A percentile compares a stretch with the other conserved stretches of the same genome.
Evolutionary conservation across 2,797 vertebrate genomes (phyloP).

Genomic region (Distichodus sexfasciatus): DNA sequence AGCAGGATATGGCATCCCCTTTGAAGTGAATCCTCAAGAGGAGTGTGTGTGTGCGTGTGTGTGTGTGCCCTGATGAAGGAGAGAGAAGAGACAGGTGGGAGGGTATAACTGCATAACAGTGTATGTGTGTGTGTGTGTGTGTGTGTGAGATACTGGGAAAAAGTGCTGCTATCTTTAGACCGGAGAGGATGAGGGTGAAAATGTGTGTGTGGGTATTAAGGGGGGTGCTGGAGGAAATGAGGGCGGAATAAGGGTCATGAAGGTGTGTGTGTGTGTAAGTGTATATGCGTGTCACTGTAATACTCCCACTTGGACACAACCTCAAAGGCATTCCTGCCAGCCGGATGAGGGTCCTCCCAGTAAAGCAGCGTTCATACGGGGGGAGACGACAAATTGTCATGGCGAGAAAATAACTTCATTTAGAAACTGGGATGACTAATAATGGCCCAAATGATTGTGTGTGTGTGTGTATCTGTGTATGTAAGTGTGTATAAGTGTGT

Average conservation of each 20-base stretch:
- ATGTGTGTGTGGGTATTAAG: slow-evolving; percentile 3
- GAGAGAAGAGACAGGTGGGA: slow-evolving; percentile 40
- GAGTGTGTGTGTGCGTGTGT: slow-evolving; percentile 17
- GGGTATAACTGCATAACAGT: no score
- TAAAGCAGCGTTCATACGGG: slow-evolving; percentile 61
- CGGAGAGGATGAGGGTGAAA: slow-evolving; percentile 17
- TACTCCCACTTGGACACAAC: slow-evolving; percentile 51
- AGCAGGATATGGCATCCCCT: slow-evolving; percentile 39
- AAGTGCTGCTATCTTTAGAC: slow-evolving; percentile 45
- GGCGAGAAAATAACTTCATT: slow-evolving; percentile 6
- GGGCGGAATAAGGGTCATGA: slow-evolving; percentile 45
- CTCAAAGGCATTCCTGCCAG: slow-evolving; percentile 72
- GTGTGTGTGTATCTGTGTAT: neutral
- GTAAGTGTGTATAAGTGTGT: no score
- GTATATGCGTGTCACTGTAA: slow-evolving; percentile 53
- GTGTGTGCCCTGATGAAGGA: slow-evolving; percentile 28
- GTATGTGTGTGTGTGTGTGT: slow-evolving; percentile 16
- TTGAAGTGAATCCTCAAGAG: slow-evolving; percentile 33
- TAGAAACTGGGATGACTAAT: slow-evolving; percentile 1
- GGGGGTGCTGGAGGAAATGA: slow-evolving; percentile 30
- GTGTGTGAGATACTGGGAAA: slow-evolving; percentile 42
- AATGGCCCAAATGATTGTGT: slow-evolving; percentile 7
- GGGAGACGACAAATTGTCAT: slow-evolving; percentile 40
- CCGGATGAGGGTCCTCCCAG: slow-evolving; percentile 62
- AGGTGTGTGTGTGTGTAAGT: slow-evolving; percentile 32